phyloP scores from a whole-genome alignment of 1,140 invertebrate genomes.

The Spodoptera frugiperda region DNA sequence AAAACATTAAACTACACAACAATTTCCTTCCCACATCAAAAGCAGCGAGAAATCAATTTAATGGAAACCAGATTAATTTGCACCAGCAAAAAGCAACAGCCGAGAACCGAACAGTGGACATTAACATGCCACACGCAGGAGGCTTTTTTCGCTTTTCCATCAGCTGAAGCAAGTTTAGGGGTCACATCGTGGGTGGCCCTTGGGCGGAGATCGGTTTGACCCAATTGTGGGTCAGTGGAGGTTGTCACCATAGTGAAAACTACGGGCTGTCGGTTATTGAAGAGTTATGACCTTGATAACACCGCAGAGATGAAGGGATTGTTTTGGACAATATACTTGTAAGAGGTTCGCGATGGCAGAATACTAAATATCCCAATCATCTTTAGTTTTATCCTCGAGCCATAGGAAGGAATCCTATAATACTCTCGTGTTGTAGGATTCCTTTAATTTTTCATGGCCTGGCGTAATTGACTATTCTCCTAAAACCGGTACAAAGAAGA shows the following conservation, averaged over 20 bases:
- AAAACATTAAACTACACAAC: slow-evolving; percentile 7
- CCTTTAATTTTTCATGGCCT: no score
- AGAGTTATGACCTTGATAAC: background rate
- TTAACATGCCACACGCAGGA: slow-evolving; percentile 39
- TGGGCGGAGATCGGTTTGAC: slow-evolving; percentile 26
- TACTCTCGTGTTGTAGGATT: no score
- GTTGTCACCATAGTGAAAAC: slow-evolving; percentile 28
- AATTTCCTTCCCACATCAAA: slow-evolving; percentile 17
- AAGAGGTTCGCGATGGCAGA: no score
- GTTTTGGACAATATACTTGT: no score
- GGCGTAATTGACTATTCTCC: no score
- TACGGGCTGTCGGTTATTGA: background rate
- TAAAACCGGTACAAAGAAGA: no score
- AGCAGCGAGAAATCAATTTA: slow-evolving; percentile 40
- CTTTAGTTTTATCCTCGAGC: no score
- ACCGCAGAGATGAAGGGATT: background rate
- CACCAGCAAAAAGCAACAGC: slow-evolving; percentile 11
- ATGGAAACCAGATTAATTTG: slow-evolving; percentile 38
- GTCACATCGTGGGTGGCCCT: slow-evolving; percentile 34
- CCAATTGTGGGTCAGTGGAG: slow-evolving; percentile 10
- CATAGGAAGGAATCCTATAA: no score
- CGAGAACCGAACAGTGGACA: slow-evolving; percentile 23
- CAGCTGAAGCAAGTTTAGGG: slow-evolving; percentile 21
- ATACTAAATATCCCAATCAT: no score
- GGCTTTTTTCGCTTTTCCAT: slow-evolving; percentile 26